Percentiles rank a stretch among this genome's conserved stretches.
phyloP scores from a whole-genome alignment of 2,113 vertebrate genomes.

The Tamias sibiricus region DNA sequence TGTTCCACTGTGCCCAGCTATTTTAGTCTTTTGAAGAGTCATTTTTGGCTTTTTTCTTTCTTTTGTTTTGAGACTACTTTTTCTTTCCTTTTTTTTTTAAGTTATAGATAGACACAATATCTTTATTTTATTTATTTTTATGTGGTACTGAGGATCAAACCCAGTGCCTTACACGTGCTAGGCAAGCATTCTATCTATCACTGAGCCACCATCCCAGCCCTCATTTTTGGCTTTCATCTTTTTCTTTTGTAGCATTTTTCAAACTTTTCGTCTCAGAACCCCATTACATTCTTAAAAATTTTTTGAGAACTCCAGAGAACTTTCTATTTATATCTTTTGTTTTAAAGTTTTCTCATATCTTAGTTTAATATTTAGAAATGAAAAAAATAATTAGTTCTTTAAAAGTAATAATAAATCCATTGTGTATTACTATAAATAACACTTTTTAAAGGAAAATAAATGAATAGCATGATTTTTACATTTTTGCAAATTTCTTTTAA shows the following conservation, averaged over 20 bases:
- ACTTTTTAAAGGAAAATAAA: background rate
- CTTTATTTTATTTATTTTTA: too few relatives aligned
- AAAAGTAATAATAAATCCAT: background rate
- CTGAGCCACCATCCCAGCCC: too few relatives aligned
- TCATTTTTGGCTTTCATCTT: background rate
- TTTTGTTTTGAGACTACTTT: background rate
- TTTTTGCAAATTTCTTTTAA: conserved; percentile 9
- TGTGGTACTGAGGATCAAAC: too few relatives aligned
- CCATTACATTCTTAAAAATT: background rate
- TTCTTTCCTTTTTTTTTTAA: background rate
- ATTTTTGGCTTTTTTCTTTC: background rate
- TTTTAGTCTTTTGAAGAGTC: background rate
- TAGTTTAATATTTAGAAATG: background rate
- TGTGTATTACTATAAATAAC: background rate
- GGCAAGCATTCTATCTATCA: too few relatives aligned
- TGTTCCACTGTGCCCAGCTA: background rate
- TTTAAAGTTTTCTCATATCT: background rate
- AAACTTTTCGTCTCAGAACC: background rate
- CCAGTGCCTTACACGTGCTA: too few relatives aligned
- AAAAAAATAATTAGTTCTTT: background rate
- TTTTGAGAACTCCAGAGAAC: background rate
- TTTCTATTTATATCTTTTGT: background rate
- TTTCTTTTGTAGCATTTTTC: conserved; percentile 1
- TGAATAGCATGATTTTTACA: background rate
- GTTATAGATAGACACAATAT: too few relatives aligned